Evolutionary conservation across 2,797 vertebrate genomes (phyloP), one percentile per base, ranked within the genome.

Genomic region (Sebastiscus albofasciatus): DNA sequence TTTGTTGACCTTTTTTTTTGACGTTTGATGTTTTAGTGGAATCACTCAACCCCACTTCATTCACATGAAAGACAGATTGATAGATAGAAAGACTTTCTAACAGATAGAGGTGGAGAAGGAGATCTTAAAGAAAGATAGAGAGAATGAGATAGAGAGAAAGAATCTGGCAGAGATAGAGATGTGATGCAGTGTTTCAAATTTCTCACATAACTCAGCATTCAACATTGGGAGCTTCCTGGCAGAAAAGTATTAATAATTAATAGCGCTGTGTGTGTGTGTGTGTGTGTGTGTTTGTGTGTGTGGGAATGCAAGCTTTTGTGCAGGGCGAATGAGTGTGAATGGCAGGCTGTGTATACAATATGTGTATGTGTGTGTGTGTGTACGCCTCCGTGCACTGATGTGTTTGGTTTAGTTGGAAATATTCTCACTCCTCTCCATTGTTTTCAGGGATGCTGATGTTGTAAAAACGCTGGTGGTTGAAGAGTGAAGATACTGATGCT

Each of bases 241-340:
- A 89, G 85, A 84, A 76, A 88, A 66, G 33, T 61, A 81, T 94
- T 42, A 91, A 92, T 92, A 92, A 90, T 90, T 90, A 90, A 92
- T 73, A 14, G n/a, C 0, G 11, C 24, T 31, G 4, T 31, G 24
- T 72, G 79, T 69, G 60, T 75, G 14, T 39, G 64, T 68, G 39
- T 61, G 34, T 34, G 33, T 33, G 22, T 10, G 34, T 61, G 52
- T 59, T 71, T 33, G 33, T 56, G 52, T 77, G 64, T 75, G 11
- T 75, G 9, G 55, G 70, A n/a, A 20, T 75, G 39, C 36, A 22
- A 49, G 68, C 33, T 33, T 77, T 46, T 65, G 52, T 85, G 75
- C 49, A 16, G 39, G 39, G 39, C 7, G 42, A 16, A 24, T 11
- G 36, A 61, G 54, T 56, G 74, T 42, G 34, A 55, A 52, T 77